Evolutionary conservation across 2,888 invertebrate species (phyloP).

Genomic region (Steinernema hermaphroditum): DNA sequence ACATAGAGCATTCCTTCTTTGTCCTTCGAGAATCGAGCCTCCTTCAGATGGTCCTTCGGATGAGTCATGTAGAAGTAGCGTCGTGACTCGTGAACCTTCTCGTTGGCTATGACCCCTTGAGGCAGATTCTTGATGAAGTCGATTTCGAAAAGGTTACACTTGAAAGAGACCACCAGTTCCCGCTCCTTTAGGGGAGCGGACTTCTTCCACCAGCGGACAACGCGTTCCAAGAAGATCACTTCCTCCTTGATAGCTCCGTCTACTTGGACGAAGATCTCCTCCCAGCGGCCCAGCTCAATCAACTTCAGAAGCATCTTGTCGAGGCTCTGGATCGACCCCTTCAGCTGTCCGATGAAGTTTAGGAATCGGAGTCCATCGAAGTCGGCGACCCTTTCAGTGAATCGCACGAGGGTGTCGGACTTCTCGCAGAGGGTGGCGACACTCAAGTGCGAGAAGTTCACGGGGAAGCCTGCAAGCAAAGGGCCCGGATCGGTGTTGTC

Average conservation of each 20-base stretch:
- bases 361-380: background rate
- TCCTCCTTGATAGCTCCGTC: background rate
- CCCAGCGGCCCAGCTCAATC: background rate
- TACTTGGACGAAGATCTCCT: constrained; percentile 14
- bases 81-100: background rate
- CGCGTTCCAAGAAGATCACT: background rate
- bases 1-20: background rate
- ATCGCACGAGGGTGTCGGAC: background rate
- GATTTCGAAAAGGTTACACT: background rate
- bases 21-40: background rate
- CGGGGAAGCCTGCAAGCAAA: background rate
- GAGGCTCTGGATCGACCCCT: background rate
- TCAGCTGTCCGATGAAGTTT: background rate
- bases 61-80: constrained; percentile 5
- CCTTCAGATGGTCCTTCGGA: background rate
- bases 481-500: background rate
- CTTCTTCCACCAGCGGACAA: background rate
- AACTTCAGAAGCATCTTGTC: background rate
- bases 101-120: background rate
- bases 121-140: constrained; percentile 10
- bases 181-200: background rate
- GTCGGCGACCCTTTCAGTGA: background rate
- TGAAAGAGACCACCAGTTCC: background rate
- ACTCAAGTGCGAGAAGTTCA: background rate
- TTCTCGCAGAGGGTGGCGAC: background rate